Percentiles rank a stretch among this genome's conserved stretches.
Evolutionary conservation across 2,113 vertebrate genomes (phyloP).

Genomic region (Lepidothrix coronata): DNA sequence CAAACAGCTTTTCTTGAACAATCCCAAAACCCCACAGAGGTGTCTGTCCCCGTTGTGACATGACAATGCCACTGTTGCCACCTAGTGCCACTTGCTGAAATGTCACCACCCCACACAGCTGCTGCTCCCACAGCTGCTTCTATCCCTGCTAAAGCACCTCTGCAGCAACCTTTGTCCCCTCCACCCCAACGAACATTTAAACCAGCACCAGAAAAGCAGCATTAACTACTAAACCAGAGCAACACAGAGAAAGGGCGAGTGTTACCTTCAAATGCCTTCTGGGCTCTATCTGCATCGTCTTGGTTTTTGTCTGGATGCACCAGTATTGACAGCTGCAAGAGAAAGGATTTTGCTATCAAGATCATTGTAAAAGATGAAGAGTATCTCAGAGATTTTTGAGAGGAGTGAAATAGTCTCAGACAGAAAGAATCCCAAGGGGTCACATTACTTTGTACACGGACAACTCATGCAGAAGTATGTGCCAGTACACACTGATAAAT

Average conservation of each 20-base stretch:
- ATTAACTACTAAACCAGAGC: not conserved
- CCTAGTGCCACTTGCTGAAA: not conserved
- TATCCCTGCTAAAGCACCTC: not conserved
- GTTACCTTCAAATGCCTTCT: slow-evolving; percentile 96
- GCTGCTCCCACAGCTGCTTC: not conserved
- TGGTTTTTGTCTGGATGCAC: slow-evolving; percentile 99
- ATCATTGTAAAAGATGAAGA: not conserved
- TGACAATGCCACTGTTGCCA: not conserved
- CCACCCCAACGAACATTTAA: not conserved
- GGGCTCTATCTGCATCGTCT: slow-evolving; percentile 90
- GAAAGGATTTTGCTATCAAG: not conserved
- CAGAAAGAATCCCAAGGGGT: not conserved
- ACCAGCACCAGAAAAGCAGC: not conserved
- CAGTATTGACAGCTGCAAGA: slow-evolving; percentile 90
- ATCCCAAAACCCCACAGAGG: rapidly evolving
- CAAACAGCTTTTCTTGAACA: not conserved
- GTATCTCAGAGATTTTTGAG: not conserved
- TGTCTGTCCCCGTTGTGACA: rapidly evolving
- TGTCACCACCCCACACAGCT: not conserved
- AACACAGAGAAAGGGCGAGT: not conserved
- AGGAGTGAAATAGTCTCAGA: not conserved
- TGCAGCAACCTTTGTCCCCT: not conserved
- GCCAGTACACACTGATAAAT: not conserved
- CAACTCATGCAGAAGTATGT: not conserved
- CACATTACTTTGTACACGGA: not conserved